Base-by-base conservation (phyloP, 2,113 vertebrate species). In the Glaucomys volans region DNA sequence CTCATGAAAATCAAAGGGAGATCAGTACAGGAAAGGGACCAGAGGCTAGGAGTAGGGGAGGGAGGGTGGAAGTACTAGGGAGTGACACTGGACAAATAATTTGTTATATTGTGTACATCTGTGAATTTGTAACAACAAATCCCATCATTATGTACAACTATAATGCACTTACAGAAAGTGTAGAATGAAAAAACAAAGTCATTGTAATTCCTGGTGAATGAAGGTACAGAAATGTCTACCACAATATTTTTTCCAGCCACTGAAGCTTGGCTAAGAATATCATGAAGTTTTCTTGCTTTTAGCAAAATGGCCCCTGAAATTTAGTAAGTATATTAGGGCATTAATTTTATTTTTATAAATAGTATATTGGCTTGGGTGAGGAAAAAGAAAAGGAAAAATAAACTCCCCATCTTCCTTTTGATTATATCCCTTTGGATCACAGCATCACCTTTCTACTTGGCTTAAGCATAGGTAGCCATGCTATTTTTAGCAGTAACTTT, bases 311-410 rank as follows among this genome's bases (percentile, higher is more conserved):
- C 44, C 44, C 37, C 87, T 79, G 50, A 91, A 72, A 72, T 77
- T 91, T 72, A 95, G 35, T 87, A 88, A 92, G 10, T 24, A 79
- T 77, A 69, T 30, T 32, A 50, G 42, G 30, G 69, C 32, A 83
- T 91, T 94, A 52, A 17, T 40, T 94, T 96, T 83, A 69, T 54
- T 76, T 87, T 54, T 64, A 75, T 90, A 89, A 90, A 77, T 88
- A 74, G 64, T 88, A 71, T 57, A 86, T 93, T 88, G 74, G 22
- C 40, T 76, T 91, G 40, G 28, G 12, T 89, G 75, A 93, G 37
- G 52, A 59, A 75, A 32, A 87, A 40, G 44, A 52, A 64, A 84
- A 40, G 44, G 13, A 44, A 75, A 64, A 17, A 37, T 2, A 90
- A 74, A 32, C 18, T 57, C 64, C 20, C 4, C 28, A 52, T 50